Base-by-base conservation (phyloP, 2,113 vertebrate species). In the Recurvirostra avosetta region DNA sequence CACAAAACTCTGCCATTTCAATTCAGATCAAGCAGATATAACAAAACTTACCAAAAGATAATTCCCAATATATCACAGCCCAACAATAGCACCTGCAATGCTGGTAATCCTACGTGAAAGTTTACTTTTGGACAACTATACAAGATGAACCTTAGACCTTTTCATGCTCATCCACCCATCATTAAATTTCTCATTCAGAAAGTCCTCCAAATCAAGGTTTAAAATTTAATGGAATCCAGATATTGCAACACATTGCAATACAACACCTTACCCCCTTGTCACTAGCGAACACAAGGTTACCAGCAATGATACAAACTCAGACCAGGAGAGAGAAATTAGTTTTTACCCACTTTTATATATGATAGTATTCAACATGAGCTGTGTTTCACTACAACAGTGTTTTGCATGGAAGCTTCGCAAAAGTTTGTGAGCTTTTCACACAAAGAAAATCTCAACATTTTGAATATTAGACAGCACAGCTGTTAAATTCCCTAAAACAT, bases 121-220 rank as follows among this genome's bases (percentile, higher is more conserved):
- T 26, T 76, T 17, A 38, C 63, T 52, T 55, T 50, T 53, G 20
- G 23, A 16, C 59, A 91, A 65, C 58, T 32, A 11, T 4, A n/a
- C 26, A 9, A 25, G 16, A 19, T 41, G 77, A 75, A 95, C 94
- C 84, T 96, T 94, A 17, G 62, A 94, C 94, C 73, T 66, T 43
- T 11, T 11, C 21, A 16, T 6, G 34, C 49, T 72, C 80, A 78
- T 26, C 43, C 49, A 61, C 18, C 61, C 40, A 3, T n/a, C 70
- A 17, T 41, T 36, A 79, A 76, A 63, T 36, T 20, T 56, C 75
- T 36, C 16, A 2, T 40, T 58, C 43, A 43, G 18, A 27, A 66
- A 86, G 41, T 56, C 52, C 56, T 56, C 22, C 65, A 30, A 49
- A 22, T 3, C 23, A 26, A n/a, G 32, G 91, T 43, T 96, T 96